Evolutionary conservation across 2,113 vertebrate genomes (phyloP), one percentile per base, ranked within the genome.

Genomic region (Circaetus gallicus): DNA sequence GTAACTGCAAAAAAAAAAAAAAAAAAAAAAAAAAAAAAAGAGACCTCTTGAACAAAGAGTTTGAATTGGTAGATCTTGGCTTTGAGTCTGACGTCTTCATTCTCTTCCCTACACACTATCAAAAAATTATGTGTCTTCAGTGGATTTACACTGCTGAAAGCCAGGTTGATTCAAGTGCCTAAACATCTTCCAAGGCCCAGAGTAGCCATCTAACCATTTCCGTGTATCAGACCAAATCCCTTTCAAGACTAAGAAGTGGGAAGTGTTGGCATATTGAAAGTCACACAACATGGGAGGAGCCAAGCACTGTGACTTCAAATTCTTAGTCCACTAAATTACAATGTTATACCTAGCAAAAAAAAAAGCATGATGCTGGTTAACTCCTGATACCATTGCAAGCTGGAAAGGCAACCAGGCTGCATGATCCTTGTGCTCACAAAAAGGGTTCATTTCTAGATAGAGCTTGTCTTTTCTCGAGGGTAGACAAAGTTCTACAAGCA

Each of bases 311-410:
- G 55, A 74, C 28, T 82, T 79, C 56, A 63, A 19, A 49, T 4
- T 25, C 42, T 62, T 36, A 80, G 31, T 62, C 29, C 52, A 38
- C n/a, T 71, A 50, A 59, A 71, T 76, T 50, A 32, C 16, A 29
- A 2, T 3, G 3, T 31, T 31, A 47, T 61, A 62, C 5, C 29
- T n/a, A 83, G 34, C 0, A 36, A 69, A 10, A 43, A 21, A 5
- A 24, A 84, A 63, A 13, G 3, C 16, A 5, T 0, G 0, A 7
- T 36, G 7, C 4, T 56, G 5, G 2, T 78, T 74, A 58, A 34
- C 28, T 73, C 7, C 13, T 45, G 36, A 32, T 16, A 34, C 3
- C 9, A 13, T 42, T 78, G 25, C 43, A 67, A 56, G 34, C 28
- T 31, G 13, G 34, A 82, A 74, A 63, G 32, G 22, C 19, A 85